A percentile compares a stretch with the other conserved stretches of the same genome.
Evolutionary conservation across 1,140 invertebrate species (phyloP).

Genomic region (Dicyema japonicum): DNA sequence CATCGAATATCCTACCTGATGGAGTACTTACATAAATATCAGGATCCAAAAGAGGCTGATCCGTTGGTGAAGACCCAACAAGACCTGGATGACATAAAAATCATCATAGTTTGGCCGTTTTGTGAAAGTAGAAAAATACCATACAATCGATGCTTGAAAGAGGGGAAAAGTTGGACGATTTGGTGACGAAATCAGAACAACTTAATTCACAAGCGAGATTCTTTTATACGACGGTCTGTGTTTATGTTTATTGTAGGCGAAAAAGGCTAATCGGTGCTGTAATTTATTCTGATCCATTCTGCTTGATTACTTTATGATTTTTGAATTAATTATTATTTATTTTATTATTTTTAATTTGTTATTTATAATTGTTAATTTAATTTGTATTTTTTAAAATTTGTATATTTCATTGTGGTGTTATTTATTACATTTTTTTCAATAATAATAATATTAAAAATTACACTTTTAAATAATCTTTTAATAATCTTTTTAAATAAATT

Average conservation of each 20-base stretch:
- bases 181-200: conserved; percentile 74
- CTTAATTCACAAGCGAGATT: conserved; percentile 77
- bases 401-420: too few relatives aligned
- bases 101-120: conserved; percentile 28
- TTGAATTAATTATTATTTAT: too few relatives aligned
- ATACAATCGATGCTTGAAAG: conserved; percentile 70
- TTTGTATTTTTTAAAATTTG: too few relatives aligned
- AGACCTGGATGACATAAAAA: conserved; percentile 92
- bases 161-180: conserved; percentile 85
- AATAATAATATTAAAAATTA: too few relatives aligned
- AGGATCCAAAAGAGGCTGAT: conserved; percentile 83
- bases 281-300: neutral
- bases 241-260: conserved; percentile 1
- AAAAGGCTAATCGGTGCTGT: conserved; percentile 3
- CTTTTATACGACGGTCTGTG: conserved; percentile 66
- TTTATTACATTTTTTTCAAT: too few relatives aligned
- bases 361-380: too few relatives aligned
- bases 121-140: conserved; percentile 42
- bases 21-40: conserved; percentile 11
- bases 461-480: too few relatives aligned
- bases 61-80: conserved; percentile 75
- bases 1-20: neutral
- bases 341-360: too few relatives aligned
- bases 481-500: too few relatives aligned
- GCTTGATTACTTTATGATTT: too few relatives aligned